phyloP scores from a whole-genome alignment of 1,140 invertebrate genomes.

The Phenacoccus solenopsis region DNA sequence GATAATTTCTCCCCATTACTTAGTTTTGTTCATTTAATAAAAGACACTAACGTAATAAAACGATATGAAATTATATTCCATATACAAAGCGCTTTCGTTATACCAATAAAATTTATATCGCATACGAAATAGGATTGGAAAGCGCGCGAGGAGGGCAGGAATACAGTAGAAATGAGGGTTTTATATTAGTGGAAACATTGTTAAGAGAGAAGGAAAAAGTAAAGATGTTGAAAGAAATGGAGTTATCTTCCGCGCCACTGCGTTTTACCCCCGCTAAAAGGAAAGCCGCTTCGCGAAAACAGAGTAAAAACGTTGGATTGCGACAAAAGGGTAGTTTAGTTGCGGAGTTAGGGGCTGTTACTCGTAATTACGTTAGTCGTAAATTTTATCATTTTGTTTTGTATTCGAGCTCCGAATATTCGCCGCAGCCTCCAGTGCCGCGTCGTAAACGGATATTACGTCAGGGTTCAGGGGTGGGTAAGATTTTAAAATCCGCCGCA shows the following conservation, averaged over 20 bases:
- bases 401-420: background rate
- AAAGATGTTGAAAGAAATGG: constrained; percentile 16
- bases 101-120: constrained; percentile 17
- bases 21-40: constrained; percentile 1
- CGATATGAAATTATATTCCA: background rate
- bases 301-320: background rate
- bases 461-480: background rate
- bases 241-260: constrained; percentile 9
- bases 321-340: constrained; percentile 16
- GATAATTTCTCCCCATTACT: background rate
- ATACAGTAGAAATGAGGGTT: constrained; percentile 11
- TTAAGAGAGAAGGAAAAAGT: constrained; percentile 11
- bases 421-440: background rate
- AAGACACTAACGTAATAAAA: constrained; percentile 5
- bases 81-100: background rate
- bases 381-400: constrained; percentile 17
- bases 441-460: background rate
- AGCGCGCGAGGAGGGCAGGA: background rate
- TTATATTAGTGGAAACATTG: constrained; percentile 18
- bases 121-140: constrained; percentile 12
- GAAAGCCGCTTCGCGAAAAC: background rate
- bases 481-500: too few species aligned
- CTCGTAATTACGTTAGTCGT: constrained; percentile 15
- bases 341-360: constrained; percentile 15
- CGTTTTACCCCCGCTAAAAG: background rate